Evolutionary conservation across 2,113 vertebrate species (phyloP).

Genomic region (Talpa occidentalis): DNA sequence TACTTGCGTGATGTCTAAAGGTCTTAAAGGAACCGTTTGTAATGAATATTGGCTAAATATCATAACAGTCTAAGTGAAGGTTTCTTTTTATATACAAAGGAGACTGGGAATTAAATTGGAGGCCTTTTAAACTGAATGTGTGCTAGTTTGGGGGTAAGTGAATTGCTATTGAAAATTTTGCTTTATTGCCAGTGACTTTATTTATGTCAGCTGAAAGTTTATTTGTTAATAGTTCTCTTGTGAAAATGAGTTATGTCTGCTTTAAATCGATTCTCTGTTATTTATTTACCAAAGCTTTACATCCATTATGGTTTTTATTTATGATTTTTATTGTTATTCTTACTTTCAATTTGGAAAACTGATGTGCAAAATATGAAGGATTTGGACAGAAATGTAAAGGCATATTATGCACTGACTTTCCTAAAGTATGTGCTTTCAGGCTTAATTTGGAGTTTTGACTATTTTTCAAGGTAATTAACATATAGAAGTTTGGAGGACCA

Average conservation of each 20-base stretch:
- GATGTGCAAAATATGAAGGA: not conserved
- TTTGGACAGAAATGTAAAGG: not conserved
- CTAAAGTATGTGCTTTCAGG: not conserved
- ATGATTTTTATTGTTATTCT: not conserved
- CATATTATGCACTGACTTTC: not conserved
- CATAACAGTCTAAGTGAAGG: not conserved
- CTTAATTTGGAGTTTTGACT: not conserved
- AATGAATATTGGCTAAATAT: conserved; percentile 60
- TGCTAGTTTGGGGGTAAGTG: not conserved
- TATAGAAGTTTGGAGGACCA: not conserved
- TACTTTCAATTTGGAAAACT: conserved; percentile 29
- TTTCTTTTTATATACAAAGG: conserved; percentile 28
- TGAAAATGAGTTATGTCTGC: not conserved
- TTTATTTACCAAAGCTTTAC: not conserved
- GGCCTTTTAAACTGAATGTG: not conserved
- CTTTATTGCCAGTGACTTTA: conserved; percentile 22
- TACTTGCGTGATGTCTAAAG: conserved; percentile 30
- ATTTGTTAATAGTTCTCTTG: not conserved
- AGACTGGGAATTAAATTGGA: conserved; percentile 29
- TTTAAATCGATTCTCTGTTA: not conserved
- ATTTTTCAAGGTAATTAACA: conserved; percentile 26
- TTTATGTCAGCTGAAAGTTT: not conserved
- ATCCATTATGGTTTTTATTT: not conserved
- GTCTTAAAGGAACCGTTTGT: conserved; percentile 55
- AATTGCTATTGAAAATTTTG: conserved; percentile 27